A percentile compares a stretch with the other conserved stretches of the same genome.
phyloP scores from a whole-genome alignment of 2,797 vertebrate species.

The Rhinatrema bivittatum region DNA sequence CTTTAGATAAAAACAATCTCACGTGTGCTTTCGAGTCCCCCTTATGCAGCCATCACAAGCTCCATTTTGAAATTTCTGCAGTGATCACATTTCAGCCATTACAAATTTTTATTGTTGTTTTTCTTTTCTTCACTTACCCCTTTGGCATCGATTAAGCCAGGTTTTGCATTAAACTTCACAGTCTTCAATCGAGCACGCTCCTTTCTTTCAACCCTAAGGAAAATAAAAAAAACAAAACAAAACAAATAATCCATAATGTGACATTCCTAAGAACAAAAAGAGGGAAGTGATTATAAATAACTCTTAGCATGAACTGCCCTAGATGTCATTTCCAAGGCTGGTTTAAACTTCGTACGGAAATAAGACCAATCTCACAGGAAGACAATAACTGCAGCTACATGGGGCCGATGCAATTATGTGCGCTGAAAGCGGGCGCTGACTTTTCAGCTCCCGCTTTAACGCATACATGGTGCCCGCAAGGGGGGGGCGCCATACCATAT shows the following conservation, averaged over 20 bases:
- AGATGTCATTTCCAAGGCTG: not conserved
- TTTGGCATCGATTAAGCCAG: slow-evolving; percentile 87
- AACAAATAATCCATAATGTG: slow-evolving; percentile 6
- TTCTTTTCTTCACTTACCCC: slow-evolving; percentile 68
- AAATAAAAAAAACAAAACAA: slow-evolving; percentile 28
- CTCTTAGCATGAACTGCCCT: slow-evolving; percentile 1
- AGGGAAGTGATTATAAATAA: not conserved
- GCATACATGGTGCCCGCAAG: no score
- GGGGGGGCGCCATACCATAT: no score
- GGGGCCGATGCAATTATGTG: no score
- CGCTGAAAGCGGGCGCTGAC: no score
- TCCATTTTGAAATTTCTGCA: not conserved
- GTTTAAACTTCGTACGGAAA: no score
- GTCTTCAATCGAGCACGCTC: slow-evolving; percentile 92
- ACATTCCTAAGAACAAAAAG: slow-evolving; percentile 3
- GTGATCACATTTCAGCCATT: slow-evolving; percentile 1
- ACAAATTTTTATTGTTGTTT: slow-evolving; percentile 4
- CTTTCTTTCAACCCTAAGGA: slow-evolving; percentile 85
- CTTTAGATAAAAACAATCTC: slow-evolving; percentile 4
- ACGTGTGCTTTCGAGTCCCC: not conserved
- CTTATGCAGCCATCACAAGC: not conserved
- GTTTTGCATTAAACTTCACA: slow-evolving; percentile 92
- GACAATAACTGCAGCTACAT: not conserved
- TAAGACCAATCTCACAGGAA: no score
- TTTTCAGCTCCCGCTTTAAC: no score